These are phyloP conservation scores for Pogonocherus hispidulus DNA, from an alignment of 2,888 invertebrate genomes.

Conservation along the genomic window DNA sequence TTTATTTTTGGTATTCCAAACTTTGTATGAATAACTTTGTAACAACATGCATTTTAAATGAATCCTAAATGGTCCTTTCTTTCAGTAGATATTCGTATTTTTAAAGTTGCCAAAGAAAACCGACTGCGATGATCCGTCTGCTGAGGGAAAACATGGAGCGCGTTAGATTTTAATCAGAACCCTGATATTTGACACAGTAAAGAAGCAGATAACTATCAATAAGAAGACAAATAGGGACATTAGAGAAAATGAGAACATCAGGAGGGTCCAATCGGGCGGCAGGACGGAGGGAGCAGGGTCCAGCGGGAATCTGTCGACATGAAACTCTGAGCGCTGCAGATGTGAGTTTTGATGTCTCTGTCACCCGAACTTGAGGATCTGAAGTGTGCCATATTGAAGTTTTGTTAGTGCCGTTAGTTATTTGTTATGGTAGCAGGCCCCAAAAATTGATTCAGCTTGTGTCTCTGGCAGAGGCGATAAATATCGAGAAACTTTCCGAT, in stretches of 20 bases:
- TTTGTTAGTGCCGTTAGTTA: conserved; percentile 64
- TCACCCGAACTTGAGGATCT: conserved; percentile 65
- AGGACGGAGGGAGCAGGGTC: conserved; percentile 36
- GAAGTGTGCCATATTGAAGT: conserved; percentile 66
- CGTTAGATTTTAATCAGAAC: conserved; percentile 3
- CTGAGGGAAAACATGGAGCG: background rate
- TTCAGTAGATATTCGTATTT: no score
- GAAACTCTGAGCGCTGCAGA: conserved; percentile 48
- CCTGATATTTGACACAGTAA: conserved; percentile 20
- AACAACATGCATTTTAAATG: no score
- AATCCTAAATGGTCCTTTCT: no score
- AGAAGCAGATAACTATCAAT: conserved; percentile 43
- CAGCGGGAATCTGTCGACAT: conserved; percentile 38
- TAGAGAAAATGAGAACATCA: conserved; percentile 51
- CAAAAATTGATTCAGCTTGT: conserved; percentile 50
- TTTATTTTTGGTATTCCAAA: no score
- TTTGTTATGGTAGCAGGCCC: conserved; percentile 59
- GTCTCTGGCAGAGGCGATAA: conserved; percentile 46
- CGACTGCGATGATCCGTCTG: no score
- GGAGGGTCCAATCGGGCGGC: conserved; percentile 42
- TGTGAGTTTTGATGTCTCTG: conserved; percentile 66
- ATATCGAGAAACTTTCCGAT: conserved; percentile 40
- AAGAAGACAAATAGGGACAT: conserved; percentile 53
- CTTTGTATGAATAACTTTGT: no score
- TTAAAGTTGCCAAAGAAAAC: no score